Percentiles rank a stretch among this genome's conserved stretches.
Conservation (phyloP, 2,113 vertebrate species). For the Gallinago paraguaiae region DNA sequence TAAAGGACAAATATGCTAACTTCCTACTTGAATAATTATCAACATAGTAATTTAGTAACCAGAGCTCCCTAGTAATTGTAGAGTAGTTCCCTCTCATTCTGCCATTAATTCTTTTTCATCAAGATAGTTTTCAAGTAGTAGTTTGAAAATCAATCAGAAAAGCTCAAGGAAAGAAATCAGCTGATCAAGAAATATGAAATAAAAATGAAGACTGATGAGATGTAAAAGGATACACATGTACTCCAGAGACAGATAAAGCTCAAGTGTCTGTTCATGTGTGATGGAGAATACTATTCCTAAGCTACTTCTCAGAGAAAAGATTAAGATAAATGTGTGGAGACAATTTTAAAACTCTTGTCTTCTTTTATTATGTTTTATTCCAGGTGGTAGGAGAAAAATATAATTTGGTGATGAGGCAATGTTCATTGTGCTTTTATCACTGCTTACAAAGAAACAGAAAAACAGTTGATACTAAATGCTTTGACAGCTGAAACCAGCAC, state of each 20-base stretch:
- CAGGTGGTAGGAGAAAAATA: not conserved
- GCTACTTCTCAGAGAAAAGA: not conserved
- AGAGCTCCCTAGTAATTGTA: not conserved
- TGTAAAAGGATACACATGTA: not conserved
- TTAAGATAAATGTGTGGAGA: conserved; percentile 6
- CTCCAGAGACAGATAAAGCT: not conserved
- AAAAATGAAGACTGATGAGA: conserved; percentile 18
- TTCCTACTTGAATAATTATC: not conserved
- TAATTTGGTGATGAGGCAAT: not conserved
- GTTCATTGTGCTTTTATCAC: not conserved
- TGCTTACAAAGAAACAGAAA: not conserved
- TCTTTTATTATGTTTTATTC: not conserved
- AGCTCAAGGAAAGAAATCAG: conserved; percentile 7
- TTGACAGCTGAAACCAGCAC: not conserved
- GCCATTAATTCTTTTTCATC: not conserved
- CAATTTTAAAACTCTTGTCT: not conserved
- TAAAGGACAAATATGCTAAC: not conserved
- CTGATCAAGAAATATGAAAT: conserved; percentile 12
- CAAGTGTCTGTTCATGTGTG: not conserved
- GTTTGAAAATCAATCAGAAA: not conserved
- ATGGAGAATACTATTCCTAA: not conserved
- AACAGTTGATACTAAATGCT: not conserved
- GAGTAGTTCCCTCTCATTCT: not conserved
- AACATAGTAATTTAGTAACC: not conserved
- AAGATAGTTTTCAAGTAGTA: not conserved